Evolutionary conservation across 1,140 invertebrate genomes (phyloP).

Genomic region (Pogonomyrmex barbatus): DNA sequence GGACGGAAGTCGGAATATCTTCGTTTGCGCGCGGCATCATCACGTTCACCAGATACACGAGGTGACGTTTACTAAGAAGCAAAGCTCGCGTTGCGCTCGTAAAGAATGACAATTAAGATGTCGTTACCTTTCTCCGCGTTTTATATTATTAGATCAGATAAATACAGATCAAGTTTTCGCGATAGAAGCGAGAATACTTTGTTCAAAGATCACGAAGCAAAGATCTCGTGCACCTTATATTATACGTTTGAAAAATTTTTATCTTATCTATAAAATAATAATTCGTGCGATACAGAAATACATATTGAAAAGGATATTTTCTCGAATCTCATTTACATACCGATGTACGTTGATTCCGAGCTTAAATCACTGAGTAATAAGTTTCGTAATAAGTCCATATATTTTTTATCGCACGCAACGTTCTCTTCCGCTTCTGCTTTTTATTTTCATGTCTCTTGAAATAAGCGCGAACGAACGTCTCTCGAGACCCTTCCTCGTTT

Average conservation of each 20-base stretch:
- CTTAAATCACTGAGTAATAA: background rate
- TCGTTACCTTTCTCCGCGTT: background rate
- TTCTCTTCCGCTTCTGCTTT: background rate
- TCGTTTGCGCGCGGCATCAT: constrained; percentile 9
- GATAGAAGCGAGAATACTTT: background rate
- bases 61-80: constrained; percentile 23
- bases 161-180: background rate
- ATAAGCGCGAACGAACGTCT: constrained; percentile 36
- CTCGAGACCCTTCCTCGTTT: constrained; percentile 52
- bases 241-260: background rate
- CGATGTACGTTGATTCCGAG: background rate
- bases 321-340: background rate
- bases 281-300: background rate
- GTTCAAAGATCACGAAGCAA: background rate
- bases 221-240: background rate
- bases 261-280: background rate
- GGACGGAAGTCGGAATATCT: constrained; percentile 48
- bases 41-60: constrained; percentile 41
- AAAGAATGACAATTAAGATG: constrained; percentile 36
- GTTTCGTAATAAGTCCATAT: background rate
- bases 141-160: constrained; percentile 6
- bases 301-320: background rate
- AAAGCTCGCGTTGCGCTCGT: background rate
- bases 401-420: constrained; percentile 12
- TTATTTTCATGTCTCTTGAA: constrained; percentile 29